Evolutionary conservation across 2,888 invertebrate species (phyloP).

Genomic region (Epiblema foenella): DNA sequence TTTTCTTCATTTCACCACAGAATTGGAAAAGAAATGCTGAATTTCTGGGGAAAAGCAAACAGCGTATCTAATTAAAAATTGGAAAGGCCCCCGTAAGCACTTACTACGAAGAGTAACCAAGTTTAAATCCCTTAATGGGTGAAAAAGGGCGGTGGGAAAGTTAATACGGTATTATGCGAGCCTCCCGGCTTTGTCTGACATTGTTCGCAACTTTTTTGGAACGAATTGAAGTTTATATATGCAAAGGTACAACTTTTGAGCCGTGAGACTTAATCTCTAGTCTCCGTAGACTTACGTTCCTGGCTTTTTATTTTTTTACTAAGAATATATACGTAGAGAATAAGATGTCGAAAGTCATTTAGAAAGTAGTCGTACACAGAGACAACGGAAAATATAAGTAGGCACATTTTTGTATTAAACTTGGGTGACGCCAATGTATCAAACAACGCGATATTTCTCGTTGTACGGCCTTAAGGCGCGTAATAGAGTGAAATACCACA

Average conservation of each 20-base stretch:
- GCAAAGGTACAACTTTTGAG: conserved; percentile 20
- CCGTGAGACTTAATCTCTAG: conserved; percentile 1
- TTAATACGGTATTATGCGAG: conserved; percentile 21
- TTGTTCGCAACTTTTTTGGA: conserved; percentile 17
- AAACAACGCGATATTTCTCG: too few relatives aligned
- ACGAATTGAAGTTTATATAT: conserved; percentile 10
- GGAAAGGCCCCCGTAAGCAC: conserved; percentile 27
- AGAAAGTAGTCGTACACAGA: too few relatives aligned
- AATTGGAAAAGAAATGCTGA: not conserved
- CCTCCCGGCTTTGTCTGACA: not conserved
- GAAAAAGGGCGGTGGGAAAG: conserved; percentile 18
- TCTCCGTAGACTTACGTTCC: not conserved
- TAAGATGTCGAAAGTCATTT: too few relatives aligned
- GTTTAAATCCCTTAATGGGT: conserved; percentile 31
- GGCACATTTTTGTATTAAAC: too few relatives aligned
- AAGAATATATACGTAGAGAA: not conserved
- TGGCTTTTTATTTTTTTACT: not conserved
- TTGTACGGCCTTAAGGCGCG: too few relatives aligned
- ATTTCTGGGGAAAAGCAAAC: conserved; percentile 6
- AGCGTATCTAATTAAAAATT: conserved; percentile 31
- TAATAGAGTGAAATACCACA: too few relatives aligned
- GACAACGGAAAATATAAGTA: too few relatives aligned
- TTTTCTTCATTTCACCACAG: not conserved
- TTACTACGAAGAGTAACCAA: conserved; percentile 20
- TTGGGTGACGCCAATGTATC: too few relatives aligned